Percentiles rank a stretch among this genome's conserved stretches.
Evolutionary conservation across 2,113 vertebrate species (phyloP).

Genomic region (Hydrochoerus hydrochaeris): DNA sequence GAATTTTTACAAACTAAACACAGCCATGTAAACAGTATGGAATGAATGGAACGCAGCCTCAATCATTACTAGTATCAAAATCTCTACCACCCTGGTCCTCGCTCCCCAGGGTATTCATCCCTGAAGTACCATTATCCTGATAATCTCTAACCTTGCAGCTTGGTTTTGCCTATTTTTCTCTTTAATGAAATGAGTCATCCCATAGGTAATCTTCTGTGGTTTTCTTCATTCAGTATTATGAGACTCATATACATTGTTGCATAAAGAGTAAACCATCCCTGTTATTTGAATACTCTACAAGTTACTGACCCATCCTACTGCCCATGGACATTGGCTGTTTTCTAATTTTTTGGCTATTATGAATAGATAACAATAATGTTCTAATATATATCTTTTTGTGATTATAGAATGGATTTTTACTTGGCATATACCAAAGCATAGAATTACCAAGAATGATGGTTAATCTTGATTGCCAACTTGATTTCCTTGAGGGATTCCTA

Average conservation of each 20-base stretch:
- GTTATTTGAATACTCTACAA: not conserved
- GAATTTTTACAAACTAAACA: not conserved
- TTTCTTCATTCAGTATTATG: not conserved
- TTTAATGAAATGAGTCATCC: not conserved
- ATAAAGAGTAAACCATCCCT: not conserved
- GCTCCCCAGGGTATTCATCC: not conserved
- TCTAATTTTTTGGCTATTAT: not conserved
- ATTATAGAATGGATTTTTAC: not conserved
- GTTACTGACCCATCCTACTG: not conserved
- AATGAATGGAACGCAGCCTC: too few species aligned
- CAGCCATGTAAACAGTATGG: not conserved
- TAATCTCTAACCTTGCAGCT: not conserved
- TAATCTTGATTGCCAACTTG: not conserved
- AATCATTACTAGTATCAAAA: not conserved
- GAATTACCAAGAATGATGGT: not conserved
- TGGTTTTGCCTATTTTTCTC: not conserved
- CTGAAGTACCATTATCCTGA: not conserved
- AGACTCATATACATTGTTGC: not conserved
- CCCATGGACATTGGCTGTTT: not conserved
- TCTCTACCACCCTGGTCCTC: not conserved
- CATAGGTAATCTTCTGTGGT: not conserved
- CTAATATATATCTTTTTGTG: not conserved
- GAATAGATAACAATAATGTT: not conserved
- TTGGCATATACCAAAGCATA: not conserved
- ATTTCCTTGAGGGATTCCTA: not conserved